Conservation (phyloP, 1,140 invertebrate genomes). For the Drosophila takahashii region DNA sequence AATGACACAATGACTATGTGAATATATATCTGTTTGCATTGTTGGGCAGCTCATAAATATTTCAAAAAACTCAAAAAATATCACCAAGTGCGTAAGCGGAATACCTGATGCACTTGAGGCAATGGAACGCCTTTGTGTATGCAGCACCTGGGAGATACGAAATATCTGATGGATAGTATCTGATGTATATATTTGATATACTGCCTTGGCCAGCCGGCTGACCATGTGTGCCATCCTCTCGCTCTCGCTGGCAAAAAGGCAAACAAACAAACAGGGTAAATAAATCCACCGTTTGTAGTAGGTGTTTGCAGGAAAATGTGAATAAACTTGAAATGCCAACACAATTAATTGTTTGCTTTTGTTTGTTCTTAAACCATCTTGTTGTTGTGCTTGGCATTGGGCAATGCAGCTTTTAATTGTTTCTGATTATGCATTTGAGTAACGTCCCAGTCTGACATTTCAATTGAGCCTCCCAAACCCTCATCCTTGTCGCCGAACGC, state of each 20-base stretch:
- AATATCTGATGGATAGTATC: neutral
- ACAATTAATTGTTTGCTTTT: slow-evolving; percentile 55
- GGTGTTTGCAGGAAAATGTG: slow-evolving; percentile 60
- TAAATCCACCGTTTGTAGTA: slow-evolving; percentile 25
- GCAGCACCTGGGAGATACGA: slow-evolving; percentile 7
- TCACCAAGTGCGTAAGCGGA: slow-evolving; percentile 9
- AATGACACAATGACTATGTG: slow-evolving; percentile 24
- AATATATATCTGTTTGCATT: slow-evolving; percentile 14
- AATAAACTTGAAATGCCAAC: slow-evolving; percentile 65
- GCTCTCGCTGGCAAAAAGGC: slow-evolving; percentile 39
- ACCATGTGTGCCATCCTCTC: slow-evolving; percentile 51
- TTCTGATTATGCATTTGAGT: slow-evolving; percentile 71
- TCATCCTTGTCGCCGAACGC: slow-evolving; percentile 29
- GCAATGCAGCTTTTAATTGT: slow-evolving; percentile 66
- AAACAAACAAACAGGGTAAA: slow-evolving; percentile 13
- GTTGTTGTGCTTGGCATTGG: slow-evolving; percentile 31
- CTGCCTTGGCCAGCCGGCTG: slow-evolving; percentile 32
- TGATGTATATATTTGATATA: neutral
- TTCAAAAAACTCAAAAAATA: slow-evolving; percentile 3
- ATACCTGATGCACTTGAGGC: slow-evolving; percentile 7
- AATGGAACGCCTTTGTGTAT: slow-evolving; percentile 32
- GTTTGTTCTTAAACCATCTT: slow-evolving; percentile 50
- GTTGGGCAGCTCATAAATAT: slow-evolving; percentile 34
- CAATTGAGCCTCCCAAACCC: slow-evolving; percentile 58
- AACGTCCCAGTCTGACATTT: slow-evolving; percentile 60